Percentiles rank a stretch among this genome's conserved stretches.
Evolutionary conservation across 2,888 invertebrate species (phyloP).

Genomic region (Sycophila texana): DNA sequence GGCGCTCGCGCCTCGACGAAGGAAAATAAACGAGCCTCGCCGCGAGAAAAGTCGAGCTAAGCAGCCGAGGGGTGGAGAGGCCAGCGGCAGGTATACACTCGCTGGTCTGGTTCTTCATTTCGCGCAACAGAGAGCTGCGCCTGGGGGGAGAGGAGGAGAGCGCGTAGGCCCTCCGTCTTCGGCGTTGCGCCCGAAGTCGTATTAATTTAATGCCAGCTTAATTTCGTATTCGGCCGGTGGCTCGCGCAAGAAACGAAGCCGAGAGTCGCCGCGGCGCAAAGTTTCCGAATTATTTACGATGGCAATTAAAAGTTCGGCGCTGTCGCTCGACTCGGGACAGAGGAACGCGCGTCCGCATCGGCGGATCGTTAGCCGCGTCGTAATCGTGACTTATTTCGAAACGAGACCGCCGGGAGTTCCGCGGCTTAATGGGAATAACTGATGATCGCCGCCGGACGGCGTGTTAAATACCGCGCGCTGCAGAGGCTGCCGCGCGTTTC

Average conservation of each 20-base stretch:
- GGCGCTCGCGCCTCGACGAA: neutral
- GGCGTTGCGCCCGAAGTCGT: conserved; percentile 64
- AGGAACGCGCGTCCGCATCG: conserved; percentile 15
- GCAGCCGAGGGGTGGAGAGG: neutral
- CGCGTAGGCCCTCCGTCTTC: neutral
- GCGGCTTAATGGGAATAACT: conserved; percentile 51
- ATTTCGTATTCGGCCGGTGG: conserved; percentile 71
- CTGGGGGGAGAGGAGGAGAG: neutral
- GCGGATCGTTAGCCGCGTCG: conserved; percentile 64
- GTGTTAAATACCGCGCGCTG: neutral
- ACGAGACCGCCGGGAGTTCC: conserved; percentile 49
- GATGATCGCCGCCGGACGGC: conserved; percentile 35
- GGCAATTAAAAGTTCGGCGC: conserved; percentile 73
- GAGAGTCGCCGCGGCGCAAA: conserved; percentile 62
- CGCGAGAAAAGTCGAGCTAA: conserved; percentile 24
- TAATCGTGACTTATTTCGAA: conserved; percentile 62
- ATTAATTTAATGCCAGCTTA: conserved; percentile 74
- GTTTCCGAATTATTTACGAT: conserved; percentile 74
- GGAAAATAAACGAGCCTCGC: neutral
- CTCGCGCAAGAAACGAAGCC: conserved; percentile 60
- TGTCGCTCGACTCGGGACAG: conserved; percentile 43
- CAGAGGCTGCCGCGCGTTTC: neutral
- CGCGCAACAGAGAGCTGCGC: conserved; percentile 52
- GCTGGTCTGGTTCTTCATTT: conserved; percentile 30
- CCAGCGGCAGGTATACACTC: neutral